These are phyloP conservation scores for Mythimna pallens DNA, from an alignment of 2,888 invertebrate genomes.

Conservation along the genomic window DNA sequence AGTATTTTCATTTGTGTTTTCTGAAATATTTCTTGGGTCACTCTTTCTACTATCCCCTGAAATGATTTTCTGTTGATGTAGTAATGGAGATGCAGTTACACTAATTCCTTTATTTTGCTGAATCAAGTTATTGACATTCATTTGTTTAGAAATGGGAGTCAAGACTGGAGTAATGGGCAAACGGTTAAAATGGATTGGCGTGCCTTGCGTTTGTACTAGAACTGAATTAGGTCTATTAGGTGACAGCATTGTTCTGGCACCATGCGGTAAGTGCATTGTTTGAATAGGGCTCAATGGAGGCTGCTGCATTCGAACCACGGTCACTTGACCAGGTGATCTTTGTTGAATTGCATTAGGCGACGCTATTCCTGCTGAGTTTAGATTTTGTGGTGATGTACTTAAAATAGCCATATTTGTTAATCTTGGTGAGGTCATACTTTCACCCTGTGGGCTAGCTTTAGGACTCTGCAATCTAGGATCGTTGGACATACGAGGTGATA, in stretches of 20 bases:
- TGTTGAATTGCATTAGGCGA: conserved; percentile 84
- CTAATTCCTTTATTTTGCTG: conserved; percentile 81
- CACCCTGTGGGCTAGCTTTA: conserved; percentile 81
- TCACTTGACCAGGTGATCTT: conserved; percentile 87
- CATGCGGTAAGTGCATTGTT: conserved; percentile 83
- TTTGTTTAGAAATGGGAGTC: conserved; percentile 90
- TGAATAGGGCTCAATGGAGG: conserved; percentile 87
- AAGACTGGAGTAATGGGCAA: conserved; percentile 91
- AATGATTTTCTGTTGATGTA: conserved; percentile 84
- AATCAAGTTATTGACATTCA: conserved; percentile 86
- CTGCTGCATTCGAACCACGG: conserved; percentile 89
- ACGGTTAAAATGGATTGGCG: conserved; percentile 88
- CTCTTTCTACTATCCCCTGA: conserved; percentile 78
- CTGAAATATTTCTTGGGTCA: conserved; percentile 74
- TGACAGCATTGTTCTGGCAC: conserved; percentile 84
- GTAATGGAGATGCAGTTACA: conserved; percentile 72
- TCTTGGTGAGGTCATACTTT: conserved; percentile 82
- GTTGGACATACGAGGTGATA: conserved; percentile 83
- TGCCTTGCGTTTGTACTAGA: conserved; percentile 85
- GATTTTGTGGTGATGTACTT: conserved; percentile 81
- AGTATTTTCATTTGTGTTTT: conserved; percentile 77
- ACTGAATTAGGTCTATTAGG: conserved; percentile 87
- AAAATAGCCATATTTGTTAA: conserved; percentile 84
- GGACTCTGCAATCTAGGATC: conserved; percentile 86
- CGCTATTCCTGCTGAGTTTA: conserved; percentile 79